A percentile compares a stretch with the other conserved stretches of the same genome.
Evolutionary conservation across 2,113 vertebrate species (phyloP).

Genomic region (Myrmecobius fasciatus): DNA sequence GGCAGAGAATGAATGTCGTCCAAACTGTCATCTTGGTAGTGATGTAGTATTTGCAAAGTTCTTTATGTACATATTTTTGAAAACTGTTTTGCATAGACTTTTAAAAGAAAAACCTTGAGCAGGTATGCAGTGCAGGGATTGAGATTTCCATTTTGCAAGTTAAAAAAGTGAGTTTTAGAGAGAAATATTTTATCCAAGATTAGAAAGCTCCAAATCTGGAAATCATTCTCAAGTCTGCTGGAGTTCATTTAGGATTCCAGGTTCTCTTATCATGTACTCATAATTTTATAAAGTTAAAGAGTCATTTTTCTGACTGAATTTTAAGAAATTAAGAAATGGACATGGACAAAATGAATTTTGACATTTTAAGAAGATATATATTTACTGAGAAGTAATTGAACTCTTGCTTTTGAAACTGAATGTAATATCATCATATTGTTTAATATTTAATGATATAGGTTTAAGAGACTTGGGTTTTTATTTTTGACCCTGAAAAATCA

Average conservation of each 20-base stretch:
- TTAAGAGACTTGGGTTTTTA: not conserved
- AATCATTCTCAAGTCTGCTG: not conserved
- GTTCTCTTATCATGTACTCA: not conserved
- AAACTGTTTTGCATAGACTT: too few relatives aligned
- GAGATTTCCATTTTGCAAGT: not conserved
- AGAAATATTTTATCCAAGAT: not conserved
- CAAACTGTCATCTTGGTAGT: not conserved
- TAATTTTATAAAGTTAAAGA: not conserved
- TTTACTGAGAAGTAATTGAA: not conserved
- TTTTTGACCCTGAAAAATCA: not conserved
- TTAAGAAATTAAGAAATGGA: not conserved
- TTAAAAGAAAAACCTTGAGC: not conserved
- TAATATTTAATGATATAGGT: not conserved
- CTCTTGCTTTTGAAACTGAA: not conserved
- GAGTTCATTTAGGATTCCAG: not conserved
- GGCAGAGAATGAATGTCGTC: not conserved
- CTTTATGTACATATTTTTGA: not conserved
- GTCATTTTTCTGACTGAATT: not conserved
- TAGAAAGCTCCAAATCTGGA: not conserved
- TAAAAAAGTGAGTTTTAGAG: not conserved
- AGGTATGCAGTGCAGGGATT: not conserved
- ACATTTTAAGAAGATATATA: not conserved
- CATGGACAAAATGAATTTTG: not conserved
- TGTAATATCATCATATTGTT: not conserved
- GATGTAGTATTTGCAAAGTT: not conserved